phyloP scores from a whole-genome alignment of 1,140 invertebrate species.

The Riptortus pedestris region DNA sequence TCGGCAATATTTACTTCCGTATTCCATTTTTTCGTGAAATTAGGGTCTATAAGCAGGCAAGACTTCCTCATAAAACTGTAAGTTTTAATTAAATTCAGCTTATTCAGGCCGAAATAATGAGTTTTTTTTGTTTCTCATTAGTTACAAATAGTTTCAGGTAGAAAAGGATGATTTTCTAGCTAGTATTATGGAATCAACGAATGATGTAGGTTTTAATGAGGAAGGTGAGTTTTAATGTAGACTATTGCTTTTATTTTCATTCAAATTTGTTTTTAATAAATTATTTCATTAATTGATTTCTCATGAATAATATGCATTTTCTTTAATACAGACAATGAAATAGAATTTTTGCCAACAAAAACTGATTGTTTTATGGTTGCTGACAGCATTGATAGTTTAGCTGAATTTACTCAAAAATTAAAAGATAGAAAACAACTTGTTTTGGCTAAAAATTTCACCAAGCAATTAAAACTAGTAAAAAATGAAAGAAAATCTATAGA shows the following conservation, averaged over 20 bases:
- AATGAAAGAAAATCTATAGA: conserved; percentile 5
- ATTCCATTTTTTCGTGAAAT: conserved; percentile 25
- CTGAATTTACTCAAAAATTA: not conserved
- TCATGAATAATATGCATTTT: too few species aligned
- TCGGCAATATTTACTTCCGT: conserved; percentile 21
- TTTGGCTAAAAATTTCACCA: not conserved
- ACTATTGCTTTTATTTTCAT: too few species aligned
- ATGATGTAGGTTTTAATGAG: not conserved
- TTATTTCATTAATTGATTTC: too few species aligned
- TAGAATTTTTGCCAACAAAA: not conserved
- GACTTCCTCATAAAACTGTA: not conserved
- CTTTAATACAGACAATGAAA: too few species aligned
- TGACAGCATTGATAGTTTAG: conserved; percentile 2
- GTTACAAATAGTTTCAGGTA: too few species aligned
- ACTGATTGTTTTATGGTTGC: conserved; percentile 4
- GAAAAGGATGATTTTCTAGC: not conserved
- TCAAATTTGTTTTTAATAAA: too few species aligned
- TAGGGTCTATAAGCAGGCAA: conserved; percentile 23
- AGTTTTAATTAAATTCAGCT: not conserved
- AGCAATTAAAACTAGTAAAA: conserved; percentile 3
- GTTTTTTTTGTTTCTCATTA: conserved; percentile 7
- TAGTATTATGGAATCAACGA: not conserved
- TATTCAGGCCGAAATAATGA: not conserved
- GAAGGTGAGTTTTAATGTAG: conserved; percentile 1
- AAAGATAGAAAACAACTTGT: not conserved